Conservation (phyloP, 1,140 invertebrate genomes). For the Drosophila pachea region DNA sequence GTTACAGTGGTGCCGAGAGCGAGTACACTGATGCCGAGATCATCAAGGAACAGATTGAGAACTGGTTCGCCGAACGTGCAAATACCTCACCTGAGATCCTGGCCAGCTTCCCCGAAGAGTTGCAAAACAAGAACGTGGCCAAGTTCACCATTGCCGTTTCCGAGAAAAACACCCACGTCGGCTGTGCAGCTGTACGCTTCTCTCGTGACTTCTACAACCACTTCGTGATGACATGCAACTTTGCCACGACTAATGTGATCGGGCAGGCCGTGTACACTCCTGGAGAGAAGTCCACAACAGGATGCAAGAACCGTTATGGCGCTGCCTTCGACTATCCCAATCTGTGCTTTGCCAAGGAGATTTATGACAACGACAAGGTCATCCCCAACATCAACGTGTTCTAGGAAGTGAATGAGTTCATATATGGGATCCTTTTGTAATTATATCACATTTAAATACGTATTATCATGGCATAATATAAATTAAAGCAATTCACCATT, state of each 20-base stretch:
- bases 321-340: constrained; percentile 48
- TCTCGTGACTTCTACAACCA: constrained; percentile 39
- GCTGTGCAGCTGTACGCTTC: constrained; percentile 58
- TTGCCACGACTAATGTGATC: constrained; percentile 40
- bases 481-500: no score
- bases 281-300: constrained; percentile 35
- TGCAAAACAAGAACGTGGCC: constrained; percentile 49
- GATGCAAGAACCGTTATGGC: constrained; percentile 44
- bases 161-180: constrained; percentile 52
- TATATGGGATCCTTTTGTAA: no score
- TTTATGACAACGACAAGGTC: constrained; percentile 64
- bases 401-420: constrained; percentile 5
- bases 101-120: constrained; percentile 52
- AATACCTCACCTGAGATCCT: constrained; percentile 56
- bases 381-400: constrained; percentile 24
- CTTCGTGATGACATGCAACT: constrained; percentile 48
- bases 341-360: constrained; percentile 60
- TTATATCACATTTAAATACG: no score
- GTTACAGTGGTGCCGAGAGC: constrained; percentile 50
- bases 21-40: constrained; percentile 62
- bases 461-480: no score
- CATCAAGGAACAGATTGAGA: constrained; percentile 64
- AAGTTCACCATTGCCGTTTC: constrained; percentile 51
- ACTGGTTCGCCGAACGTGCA: constrained; percentile 56
- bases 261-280: constrained; percentile 44